Base-by-base conservation (phyloP, 35 echinoderm and acorn worm species). In the Holothuria glaberrima region DNA sequence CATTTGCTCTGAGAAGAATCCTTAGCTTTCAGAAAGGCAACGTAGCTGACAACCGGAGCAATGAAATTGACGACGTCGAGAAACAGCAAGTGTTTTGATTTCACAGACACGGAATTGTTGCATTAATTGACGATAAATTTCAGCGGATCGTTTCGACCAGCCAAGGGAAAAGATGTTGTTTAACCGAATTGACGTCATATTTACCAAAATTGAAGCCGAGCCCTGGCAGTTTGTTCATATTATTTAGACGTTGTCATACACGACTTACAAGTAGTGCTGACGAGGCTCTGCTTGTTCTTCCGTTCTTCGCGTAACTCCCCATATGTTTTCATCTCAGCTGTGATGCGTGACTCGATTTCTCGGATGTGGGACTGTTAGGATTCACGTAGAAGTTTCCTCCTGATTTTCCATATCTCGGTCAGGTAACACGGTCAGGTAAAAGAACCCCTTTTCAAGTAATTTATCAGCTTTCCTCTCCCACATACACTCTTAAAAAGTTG, bases 21-120 rank as follows among this genome's bases (percentile, higher is more conserved):
- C 12, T 91, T 71, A 5, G 80, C 77, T 52, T 91, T 91, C 19
- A 91, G 62, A 24, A 91, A 91, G 10, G 58, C 80, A 0, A 14
- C 76, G 35, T 68, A 91, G 58, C 58, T 59, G 58, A 59, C 12
- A 59, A 12, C 21, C 12, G 58, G 58, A n/a, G n/a, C n/a, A n/a
- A n/a, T n/a, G n/a, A n/a, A n/a, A n/a, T n/a, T n/a, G n/a, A n/a
- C n/a, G n/a, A n/a, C n/a, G n/a, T n/a, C n/a, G n/a, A n/a, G n/a
- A n/a, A n/a, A n/a, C n/a, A n/a, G n/a, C n/a, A n/a, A n/a, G n/a
- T n/a, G n/a, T n/a, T n/a, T n/a, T n/a, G n/a, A n/a, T n/a, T n/a
- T n/a, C n/a, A n/a, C n/a, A 21, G 58, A 12, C 58, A 59, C 21
- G 58, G 12, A 59, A 28, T 25, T 38, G 61, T 83, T 93, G 54